phyloP scores from a whole-genome alignment of 2,888 invertebrate species.

The Eudemis profundana region DNA sequence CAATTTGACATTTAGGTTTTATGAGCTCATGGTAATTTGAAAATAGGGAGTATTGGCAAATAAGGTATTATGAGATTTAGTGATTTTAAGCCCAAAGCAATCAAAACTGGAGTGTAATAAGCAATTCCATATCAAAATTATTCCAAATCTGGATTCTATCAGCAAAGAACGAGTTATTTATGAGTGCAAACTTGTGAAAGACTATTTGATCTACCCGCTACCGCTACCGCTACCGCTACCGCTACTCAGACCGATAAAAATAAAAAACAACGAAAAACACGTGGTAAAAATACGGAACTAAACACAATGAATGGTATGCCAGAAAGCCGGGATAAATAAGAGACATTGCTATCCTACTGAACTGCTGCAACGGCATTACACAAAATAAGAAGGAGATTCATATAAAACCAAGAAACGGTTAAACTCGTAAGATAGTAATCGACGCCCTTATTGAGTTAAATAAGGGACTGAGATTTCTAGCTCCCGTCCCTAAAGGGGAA shows the following conservation, averaged over 20 bases:
- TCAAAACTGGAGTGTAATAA: slow-evolving; percentile 27
- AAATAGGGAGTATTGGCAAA: too few species aligned
- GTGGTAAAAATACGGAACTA: slow-evolving; percentile 10
- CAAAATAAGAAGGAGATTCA: slow-evolving; percentile 11
- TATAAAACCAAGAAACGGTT: slow-evolving; percentile 13
- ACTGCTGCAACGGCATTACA: slow-evolving; percentile 10
- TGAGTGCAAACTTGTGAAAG: slow-evolving; percentile 21
- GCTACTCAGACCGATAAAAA: background rate
- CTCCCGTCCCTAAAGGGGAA: slow-evolving; percentile 20
- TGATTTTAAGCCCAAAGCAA: too few species aligned
- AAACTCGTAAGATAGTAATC: slow-evolving; percentile 18
- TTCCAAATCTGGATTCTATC: slow-evolving; percentile 4
- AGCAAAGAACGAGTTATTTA: slow-evolving; percentile 24
- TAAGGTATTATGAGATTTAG: too few species aligned
- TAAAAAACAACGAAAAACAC: slow-evolving; percentile 19
- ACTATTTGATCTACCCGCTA: slow-evolving; percentile 23
- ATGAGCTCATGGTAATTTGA: too few species aligned
- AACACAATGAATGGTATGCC: background rate
- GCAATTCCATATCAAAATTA: slow-evolving; percentile 19
- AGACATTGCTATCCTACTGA: slow-evolving; percentile 7
- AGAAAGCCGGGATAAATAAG: slow-evolving; percentile 22
- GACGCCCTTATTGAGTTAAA: slow-evolving; percentile 12
- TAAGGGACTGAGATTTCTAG: slow-evolving; percentile 19
- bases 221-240: too few species aligned
- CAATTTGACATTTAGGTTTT: too few species aligned